Evolutionary conservation across 2,797 vertebrate species (phyloP).

Genomic region (Benthosema pterotum): DNA sequence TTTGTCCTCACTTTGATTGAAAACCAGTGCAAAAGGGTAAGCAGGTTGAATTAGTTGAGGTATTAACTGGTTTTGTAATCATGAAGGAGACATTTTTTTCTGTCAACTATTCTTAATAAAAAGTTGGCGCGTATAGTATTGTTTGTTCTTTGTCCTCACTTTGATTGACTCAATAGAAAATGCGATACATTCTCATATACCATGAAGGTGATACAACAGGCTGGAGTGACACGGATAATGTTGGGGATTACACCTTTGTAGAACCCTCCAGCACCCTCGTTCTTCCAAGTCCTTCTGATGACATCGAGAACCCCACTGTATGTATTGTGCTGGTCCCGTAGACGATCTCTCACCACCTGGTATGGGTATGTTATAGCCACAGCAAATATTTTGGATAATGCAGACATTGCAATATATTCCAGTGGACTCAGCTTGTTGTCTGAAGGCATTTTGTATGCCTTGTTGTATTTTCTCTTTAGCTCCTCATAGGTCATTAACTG

Average conservation of each 20-base stretch:
- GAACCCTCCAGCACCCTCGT: conserved; percentile 91
- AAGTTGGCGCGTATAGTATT: too few relatives aligned
- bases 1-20: too few relatives aligned
- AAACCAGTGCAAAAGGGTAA: too few relatives aligned
- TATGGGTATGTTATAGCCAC: conserved; percentile 94
- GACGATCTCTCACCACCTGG: conserved; percentile 93
- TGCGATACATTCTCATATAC: conserved; percentile 93
- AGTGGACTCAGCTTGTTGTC: conserved; percentile 87
- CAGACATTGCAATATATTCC: conserved; percentile 95
- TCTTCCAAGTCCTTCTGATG: conserved; percentile 90
- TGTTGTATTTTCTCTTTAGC: conserved; percentile 93
- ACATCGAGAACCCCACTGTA: conserved; percentile 90
- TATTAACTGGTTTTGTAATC: too few relatives aligned
- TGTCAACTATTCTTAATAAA: too few relatives aligned
- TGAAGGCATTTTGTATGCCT: conserved; percentile 82
- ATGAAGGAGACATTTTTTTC: too few relatives aligned
- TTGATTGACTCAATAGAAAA: conserved; percentile 78
- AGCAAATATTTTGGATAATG: conserved; percentile 95
- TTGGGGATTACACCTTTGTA: conserved; percentile 97
- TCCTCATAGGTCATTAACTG: conserved; percentile 99
- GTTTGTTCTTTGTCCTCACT: conserved; percentile 28
- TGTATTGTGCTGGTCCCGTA: conserved; percentile 94
- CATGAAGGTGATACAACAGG: conserved; percentile 97
- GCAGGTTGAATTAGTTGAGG: too few relatives aligned
- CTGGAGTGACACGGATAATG: conserved; percentile 94